These are phyloP conservation scores for Siderastrea siderea DNA, from an alignment of 92 coral and sea anemone species.

Conservation along the genomic window DNA sequence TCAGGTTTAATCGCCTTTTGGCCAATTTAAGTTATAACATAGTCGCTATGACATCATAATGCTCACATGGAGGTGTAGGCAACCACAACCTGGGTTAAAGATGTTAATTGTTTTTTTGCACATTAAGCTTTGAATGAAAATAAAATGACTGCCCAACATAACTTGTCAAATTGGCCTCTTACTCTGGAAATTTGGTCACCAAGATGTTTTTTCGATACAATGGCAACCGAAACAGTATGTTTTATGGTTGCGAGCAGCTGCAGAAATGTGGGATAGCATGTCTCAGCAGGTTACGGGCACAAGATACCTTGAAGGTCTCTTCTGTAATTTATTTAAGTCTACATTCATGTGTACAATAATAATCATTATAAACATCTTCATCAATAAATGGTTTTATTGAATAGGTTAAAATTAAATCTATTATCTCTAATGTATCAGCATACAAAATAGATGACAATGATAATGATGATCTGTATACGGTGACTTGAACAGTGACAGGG, in stretches of 20 bases:
- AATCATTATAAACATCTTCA: not conserved
- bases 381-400: not conserved
- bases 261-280: not conserved
- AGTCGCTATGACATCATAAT: not conserved
- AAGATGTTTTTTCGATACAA: not conserved
- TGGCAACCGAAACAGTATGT: not conserved
- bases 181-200: not conserved
- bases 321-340: no score
- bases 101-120: not conserved
- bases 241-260: not conserved
- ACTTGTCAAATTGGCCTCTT: slow-evolving; percentile 1
- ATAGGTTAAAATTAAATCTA: not conserved
- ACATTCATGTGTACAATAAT: no score
- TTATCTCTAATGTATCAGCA: not conserved
- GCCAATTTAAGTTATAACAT: not conserved
- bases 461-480: slow-evolving; percentile 1
- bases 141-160: not conserved
- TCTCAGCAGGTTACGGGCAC: slow-evolving; percentile 8
- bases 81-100: not conserved
- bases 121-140: not conserved
- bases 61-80: not conserved
- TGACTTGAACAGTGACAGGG: no score
- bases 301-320: no score
- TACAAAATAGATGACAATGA: not conserved
- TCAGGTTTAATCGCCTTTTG: not conserved